phyloP scores from a whole-genome alignment of 2,888 invertebrate genomes.

The Acronicta psi region DNA sequence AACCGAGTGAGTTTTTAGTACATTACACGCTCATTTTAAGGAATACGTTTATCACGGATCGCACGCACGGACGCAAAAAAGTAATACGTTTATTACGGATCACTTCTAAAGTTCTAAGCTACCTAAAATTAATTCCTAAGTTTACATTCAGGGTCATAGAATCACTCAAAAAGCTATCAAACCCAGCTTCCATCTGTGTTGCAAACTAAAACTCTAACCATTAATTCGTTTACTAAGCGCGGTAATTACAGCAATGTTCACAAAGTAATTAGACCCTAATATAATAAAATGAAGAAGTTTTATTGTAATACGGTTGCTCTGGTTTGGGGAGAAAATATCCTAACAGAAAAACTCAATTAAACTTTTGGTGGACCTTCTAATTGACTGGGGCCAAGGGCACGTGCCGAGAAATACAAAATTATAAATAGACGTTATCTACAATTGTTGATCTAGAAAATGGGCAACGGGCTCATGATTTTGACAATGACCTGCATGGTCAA shows the following conservation, averaged over 20 bases:
- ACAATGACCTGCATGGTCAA: too few relatives aligned
- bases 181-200: neutral
- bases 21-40: too few relatives aligned
- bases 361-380: conserved; percentile 25
- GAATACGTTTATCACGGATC: too few relatives aligned
- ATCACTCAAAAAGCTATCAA: neutral
- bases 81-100: too few relatives aligned
- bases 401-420: neutral
- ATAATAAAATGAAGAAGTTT: conserved; percentile 1
- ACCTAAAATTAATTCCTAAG: neutral
- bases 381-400: conserved; percentile 21
- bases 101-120: neutral
- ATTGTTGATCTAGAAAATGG: neutral
- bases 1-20: too few relatives aligned
- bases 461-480: too few relatives aligned
- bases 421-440: neutral
- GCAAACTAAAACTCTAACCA: conserved; percentile 3
- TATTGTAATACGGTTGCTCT: neutral
- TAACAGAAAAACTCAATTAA: conserved; percentile 44
- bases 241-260: conserved; percentile 2
- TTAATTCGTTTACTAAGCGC: neutral
- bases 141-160: neutral
- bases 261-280: conserved; percentile 3
- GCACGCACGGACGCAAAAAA: too few relatives aligned
- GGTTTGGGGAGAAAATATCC: conserved; percentile 12